Conservation (phyloP, 2,888 invertebrate genomes). For the Morpho deidamia region DNA sequence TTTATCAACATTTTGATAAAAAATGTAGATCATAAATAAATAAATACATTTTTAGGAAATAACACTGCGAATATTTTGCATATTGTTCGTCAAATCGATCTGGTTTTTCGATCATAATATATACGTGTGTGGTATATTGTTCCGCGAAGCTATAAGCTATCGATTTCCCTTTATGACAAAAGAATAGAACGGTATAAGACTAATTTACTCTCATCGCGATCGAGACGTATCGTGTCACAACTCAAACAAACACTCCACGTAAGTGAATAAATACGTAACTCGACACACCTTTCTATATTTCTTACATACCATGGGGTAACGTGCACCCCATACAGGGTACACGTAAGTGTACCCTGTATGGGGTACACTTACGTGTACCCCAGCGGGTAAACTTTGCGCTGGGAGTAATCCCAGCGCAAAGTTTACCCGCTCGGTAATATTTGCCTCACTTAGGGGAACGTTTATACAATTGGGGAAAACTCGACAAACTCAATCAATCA, state of each 20-base stretch:
- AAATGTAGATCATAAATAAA: too few species aligned
- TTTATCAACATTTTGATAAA: too few species aligned
- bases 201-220: conserved; percentile 45
- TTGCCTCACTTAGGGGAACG: conserved; percentile 8
- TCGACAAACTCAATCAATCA: conserved; percentile 50
- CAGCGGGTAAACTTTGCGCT: not conserved
- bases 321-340: not conserved
- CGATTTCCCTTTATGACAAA: not conserved
- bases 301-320: conserved; percentile 25
- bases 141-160: too few species aligned
- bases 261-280: conserved; percentile 65
- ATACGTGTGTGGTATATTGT: too few species aligned
- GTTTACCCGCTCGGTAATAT: not conserved
- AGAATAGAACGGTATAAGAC: conserved; percentile 21
- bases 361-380: not conserved
- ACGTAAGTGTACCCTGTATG: not conserved
- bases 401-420: too few species aligned
- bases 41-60: too few species aligned
- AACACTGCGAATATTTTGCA: too few species aligned
- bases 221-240: conserved; percentile 46
- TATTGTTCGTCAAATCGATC: too few species aligned
- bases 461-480: conserved; percentile 5
- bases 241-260: conserved; percentile 55
- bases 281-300: conserved; percentile 45
- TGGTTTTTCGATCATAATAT: too few species aligned